Conservation (phyloP, 2,797 vertebrate species). For the Caiman crocodilus region DNA sequence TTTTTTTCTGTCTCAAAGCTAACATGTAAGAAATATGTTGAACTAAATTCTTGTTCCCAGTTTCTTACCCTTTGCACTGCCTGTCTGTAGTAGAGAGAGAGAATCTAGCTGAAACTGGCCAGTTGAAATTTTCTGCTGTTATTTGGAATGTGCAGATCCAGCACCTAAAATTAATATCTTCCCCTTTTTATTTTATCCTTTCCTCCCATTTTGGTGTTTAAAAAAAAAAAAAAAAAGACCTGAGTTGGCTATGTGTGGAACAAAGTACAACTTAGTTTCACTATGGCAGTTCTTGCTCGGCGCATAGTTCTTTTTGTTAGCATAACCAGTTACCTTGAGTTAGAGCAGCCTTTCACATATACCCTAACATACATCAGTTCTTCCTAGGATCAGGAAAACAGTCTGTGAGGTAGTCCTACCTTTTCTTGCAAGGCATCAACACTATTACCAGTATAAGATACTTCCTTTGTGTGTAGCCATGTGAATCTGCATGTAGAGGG, state of each 20-base stretch:
- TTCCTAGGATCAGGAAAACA: background rate
- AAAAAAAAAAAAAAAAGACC: background rate
- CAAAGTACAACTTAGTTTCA: background rate
- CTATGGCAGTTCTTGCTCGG: rapidly evolving
- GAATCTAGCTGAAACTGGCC: background rate
- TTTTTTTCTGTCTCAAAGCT: background rate
- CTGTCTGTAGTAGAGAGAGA: background rate
- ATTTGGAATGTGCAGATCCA: background rate
- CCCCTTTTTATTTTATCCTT: background rate
- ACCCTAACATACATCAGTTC: background rate
- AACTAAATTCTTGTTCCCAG: background rate
- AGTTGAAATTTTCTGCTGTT: background rate
- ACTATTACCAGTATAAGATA: rapidly evolving
- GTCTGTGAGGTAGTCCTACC: background rate
- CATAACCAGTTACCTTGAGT: rapidly evolving
- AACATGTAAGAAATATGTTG: background rate
- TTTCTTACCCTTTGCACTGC: background rate
- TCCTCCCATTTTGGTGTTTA: rapidly evolving
- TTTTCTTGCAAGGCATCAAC: background rate
- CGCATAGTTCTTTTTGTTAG: background rate
- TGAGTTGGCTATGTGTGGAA: background rate
- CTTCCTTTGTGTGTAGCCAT: rapidly evolving
- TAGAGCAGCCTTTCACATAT: background rate
- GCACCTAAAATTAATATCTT: background rate
- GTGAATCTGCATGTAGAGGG: background rate